phyloP scores from a whole-genome alignment of 2,888 invertebrate genomes.

The Spilarctia lutea region DNA sequence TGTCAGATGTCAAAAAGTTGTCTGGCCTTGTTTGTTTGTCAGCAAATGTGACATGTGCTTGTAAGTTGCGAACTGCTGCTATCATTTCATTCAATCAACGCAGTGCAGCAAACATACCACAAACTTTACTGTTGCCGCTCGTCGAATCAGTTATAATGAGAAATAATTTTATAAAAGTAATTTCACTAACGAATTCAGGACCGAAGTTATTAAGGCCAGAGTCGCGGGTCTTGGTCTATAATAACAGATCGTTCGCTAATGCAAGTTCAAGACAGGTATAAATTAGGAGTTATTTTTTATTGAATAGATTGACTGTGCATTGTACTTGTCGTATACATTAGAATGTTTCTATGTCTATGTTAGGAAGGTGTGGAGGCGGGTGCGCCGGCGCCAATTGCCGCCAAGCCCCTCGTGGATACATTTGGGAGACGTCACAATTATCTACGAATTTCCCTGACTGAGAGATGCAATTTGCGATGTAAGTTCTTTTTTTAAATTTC shows the following conservation, averaged over 20 bases:
- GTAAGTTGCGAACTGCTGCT: background rate
- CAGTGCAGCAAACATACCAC: background rate
- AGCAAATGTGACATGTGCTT: background rate
- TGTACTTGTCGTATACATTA: background rate
- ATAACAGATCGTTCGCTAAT: conserved; percentile 31
- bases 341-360: conserved; percentile 1
- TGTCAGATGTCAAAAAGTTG: background rate
- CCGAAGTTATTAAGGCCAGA: conserved; percentile 21
- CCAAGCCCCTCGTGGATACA: conserved; percentile 89
- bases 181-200: conserved; percentile 33
- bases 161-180: conserved; percentile 31
- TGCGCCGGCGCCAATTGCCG: conserved; percentile 23
- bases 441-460: conserved; percentile 97
- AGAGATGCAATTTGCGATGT: conserved; percentile 99
- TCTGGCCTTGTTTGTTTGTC: conserved; percentile 1
- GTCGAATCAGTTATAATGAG: conserved; percentile 31
- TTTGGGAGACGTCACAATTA: conserved; percentile 97
- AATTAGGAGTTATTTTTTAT: conserved; percentile 1
- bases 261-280: conserved; percentile 28
- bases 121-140: background rate
- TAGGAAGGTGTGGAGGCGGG: conserved; percentile 31
- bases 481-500: conserved; percentile 69
- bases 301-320: background rate
- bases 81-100: background rate
- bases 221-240: conserved; percentile 7